Evolutionary conservation across 2,888 invertebrate genomes (phyloP).

Genomic region (Nasonovia ribisnigri): DNA sequence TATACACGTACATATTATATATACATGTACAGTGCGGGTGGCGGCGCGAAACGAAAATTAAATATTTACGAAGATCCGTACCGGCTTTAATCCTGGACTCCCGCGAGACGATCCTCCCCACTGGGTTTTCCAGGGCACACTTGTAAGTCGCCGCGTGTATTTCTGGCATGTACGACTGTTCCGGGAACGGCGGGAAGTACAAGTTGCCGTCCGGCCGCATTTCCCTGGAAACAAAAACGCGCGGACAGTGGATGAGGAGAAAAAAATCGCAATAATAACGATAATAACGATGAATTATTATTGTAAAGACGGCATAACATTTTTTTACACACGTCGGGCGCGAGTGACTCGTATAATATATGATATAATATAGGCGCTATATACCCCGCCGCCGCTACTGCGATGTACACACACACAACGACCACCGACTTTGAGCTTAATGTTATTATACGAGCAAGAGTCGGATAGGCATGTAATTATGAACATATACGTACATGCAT

Average conservation of each 20-base stretch:
- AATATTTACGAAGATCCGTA: constrained; percentile 61
- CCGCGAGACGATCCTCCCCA: constrained; percentile 72
- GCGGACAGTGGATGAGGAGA: neutral
- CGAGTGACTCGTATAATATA: neutral
- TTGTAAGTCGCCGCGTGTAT: constrained; percentile 72
- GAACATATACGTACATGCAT: neutral
- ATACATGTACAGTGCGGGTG: neutral
- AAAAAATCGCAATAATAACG: neutral
- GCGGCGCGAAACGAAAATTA: neutral
- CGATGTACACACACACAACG: no score
- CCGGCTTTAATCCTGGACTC: constrained; percentile 69
- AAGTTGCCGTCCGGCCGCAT: constrained; percentile 71
- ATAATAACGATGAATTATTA: no score
- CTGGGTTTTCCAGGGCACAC: constrained; percentile 71
- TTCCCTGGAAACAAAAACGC: constrained; percentile 67
- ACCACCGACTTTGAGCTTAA: no score
- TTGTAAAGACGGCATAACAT: no score
- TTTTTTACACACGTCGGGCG: no score
- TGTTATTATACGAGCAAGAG: neutral
- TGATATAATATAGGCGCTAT: no score
- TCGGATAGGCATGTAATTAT: neutral
- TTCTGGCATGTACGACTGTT: constrained; percentile 70
- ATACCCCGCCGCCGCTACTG: no score
- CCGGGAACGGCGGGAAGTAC: constrained; percentile 71
- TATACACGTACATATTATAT: neutral